phyloP scores from a whole-genome alignment of 2,113 vertebrate genomes.

The Centrocercus urophasianus region DNA sequence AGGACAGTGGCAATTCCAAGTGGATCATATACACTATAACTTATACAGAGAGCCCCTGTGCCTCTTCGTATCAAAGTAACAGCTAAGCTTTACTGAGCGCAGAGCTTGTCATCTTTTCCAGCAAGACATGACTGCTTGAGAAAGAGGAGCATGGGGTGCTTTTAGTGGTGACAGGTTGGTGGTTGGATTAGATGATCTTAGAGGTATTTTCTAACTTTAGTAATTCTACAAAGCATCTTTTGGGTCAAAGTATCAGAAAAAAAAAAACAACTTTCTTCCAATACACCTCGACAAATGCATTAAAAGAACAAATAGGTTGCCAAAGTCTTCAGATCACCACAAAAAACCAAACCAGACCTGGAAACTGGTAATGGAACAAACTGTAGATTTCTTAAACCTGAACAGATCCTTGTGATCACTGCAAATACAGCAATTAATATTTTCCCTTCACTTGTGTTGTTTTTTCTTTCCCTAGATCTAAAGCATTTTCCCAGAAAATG shows the following conservation, averaged over 20 bases:
- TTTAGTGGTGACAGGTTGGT: not conserved
- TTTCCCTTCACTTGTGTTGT: not conserved
- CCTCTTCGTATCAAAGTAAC: not conserved
- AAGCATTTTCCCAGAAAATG: not conserved
- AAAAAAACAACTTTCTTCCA: not conserved
- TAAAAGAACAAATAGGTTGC: not conserved
- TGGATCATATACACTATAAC: not conserved
- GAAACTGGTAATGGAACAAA: not conserved
- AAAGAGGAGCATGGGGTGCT: not conserved
- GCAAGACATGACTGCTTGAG: not conserved
- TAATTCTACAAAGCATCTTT: not conserved
- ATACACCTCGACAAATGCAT: not conserved
- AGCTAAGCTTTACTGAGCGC: conserved; percentile 12
- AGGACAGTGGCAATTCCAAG: not conserved
- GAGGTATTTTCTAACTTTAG: too few relatives aligned
- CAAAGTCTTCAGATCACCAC: not conserved
- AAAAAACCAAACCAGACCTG: not conserved
- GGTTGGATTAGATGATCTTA: too few relatives aligned
- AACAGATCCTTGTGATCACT: not conserved
- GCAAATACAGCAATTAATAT: not conserved
- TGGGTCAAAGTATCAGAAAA: not conserved
- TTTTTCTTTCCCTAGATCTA: not conserved
- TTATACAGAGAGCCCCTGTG: conserved; percentile 12
- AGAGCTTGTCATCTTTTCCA: not conserved
- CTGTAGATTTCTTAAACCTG: not conserved